Conservation (phyloP, 2,888 invertebrate species). For the Frankliniella intonsa region DNA sequence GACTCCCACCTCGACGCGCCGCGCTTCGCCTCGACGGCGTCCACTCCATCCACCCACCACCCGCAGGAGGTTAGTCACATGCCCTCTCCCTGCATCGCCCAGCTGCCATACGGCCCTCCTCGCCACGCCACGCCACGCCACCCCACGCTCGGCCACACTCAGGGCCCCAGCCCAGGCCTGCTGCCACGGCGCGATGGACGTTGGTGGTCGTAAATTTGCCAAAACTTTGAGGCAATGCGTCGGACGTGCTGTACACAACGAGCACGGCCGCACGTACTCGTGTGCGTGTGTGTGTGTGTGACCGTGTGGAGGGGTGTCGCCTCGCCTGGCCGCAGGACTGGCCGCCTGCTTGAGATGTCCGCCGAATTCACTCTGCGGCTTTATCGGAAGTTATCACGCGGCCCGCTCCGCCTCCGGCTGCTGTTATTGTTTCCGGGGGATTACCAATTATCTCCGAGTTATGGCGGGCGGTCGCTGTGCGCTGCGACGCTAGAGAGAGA, state of each 20-base stretch:
- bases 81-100: no score
- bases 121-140: no score
- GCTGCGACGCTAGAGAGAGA: not conserved
- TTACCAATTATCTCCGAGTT: not conserved
- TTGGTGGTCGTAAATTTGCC: conserved; percentile 15
- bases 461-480: not conserved
- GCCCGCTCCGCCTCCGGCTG: not conserved
- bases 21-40: not conserved
- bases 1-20: not conserved
- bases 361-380: no score
- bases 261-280: not conserved
- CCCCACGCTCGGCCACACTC: no score
- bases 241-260: conserved; percentile 9
- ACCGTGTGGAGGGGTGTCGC: not conserved
- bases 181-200: not conserved
- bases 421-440: not conserved
- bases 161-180: no score
- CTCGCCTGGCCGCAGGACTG: not conserved
- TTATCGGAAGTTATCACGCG: not conserved
- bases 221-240: conserved; percentile 21
- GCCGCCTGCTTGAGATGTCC: no score
- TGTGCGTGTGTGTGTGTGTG: not conserved
- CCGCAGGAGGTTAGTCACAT: no score
- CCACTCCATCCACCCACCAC: no score
- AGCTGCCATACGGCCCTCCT: no score